A percentile compares a stretch with the other conserved stretches of the same genome.
These are phyloP conservation scores for Andrena hattorfiana DNA, from an alignment of 2,888 invertebrate species.

Conservation along the genomic window DNA sequence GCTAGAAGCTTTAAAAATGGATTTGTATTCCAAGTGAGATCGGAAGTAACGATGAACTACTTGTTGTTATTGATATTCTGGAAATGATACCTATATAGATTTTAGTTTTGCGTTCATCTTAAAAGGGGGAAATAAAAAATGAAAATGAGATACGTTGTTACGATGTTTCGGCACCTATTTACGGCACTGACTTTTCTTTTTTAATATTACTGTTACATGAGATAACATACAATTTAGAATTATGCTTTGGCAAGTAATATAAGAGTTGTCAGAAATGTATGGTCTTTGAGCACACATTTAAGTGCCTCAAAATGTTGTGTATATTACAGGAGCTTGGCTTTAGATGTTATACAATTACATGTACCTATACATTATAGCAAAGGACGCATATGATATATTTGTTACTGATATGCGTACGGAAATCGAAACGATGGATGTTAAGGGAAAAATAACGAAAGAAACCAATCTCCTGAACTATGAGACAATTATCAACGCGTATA, in stretches of 20 bases:
- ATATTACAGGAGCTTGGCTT: conserved; percentile 85
- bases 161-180: conserved; percentile 75
- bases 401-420: conserved; percentile 84
- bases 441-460: conserved; percentile 76
- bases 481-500: conserved; percentile 63
- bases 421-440: conserved; percentile 81
- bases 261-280: conserved; percentile 76
- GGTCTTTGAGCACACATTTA: conserved; percentile 85
- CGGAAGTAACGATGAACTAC: conserved; percentile 32
- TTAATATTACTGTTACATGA: conserved; percentile 81
- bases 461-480: conserved; percentile 82
- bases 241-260: conserved; percentile 82
- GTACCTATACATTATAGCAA: conserved; percentile 84
- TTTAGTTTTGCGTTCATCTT: conserved; percentile 57
- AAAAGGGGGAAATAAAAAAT: conserved; percentile 21
- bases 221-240: conserved; percentile 82
- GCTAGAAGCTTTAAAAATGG: conserved; percentile 70
- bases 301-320: conserved; percentile 85
- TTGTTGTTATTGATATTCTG: conserved; percentile 78
- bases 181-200: conserved; percentile 80
- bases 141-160: conserved; percentile 49
- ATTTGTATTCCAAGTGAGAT: conserved; percentile 45
- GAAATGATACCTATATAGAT: conserved; percentile 64
- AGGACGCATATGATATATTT: conserved; percentile 85
- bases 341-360: conserved; percentile 85